Base-by-base conservation (phyloP, 37 sponge, comb jelly and placozoan species). In the Haliclona indistincta region DNA sequence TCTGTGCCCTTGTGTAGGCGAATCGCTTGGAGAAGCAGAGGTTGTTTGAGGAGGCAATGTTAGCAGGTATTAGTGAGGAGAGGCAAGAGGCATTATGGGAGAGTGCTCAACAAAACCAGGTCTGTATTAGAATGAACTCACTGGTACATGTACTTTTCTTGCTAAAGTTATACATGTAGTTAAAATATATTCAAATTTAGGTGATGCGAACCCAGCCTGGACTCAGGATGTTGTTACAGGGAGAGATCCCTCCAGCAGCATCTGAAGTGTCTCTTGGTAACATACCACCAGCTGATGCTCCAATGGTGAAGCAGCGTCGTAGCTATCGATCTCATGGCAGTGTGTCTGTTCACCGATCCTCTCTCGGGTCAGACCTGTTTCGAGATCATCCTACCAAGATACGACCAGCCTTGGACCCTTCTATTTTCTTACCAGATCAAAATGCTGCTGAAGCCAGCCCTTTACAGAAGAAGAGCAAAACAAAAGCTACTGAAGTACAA, bases 51-150 rank as follows among this genome's bases (percentile, higher is more conserved):
- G 64, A 43, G 34, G 60, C 76, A 19, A 64, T 89, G 60, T 23
- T 89, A 71, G 25, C 77, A 41, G 81, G 77, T 19, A 69, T 79
- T 20, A 79, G 81, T 30, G 71, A 52, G 49, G 75, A 73, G 29
- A 39, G 43, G 56, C 78, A 66, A 58, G 90, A 89, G 38, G 85
- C 71, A 1, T 84, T 84, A 23, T 89, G 90, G 90, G 32, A 62
- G 34, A 79, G 67, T 42, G 90, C 90, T 19, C 63, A 79, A 38
- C 63, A 76, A 39, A 55, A 75, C 55, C 70, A 64, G 23, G 84
- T 83, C 19, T 75, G 84, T 71, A 1, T 1, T 29, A 47, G 10
- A 47, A 47, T 47, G 10, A 4, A 4, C 34, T 6, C 73, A 38
- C 73, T 5, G 0, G 4, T 8, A n/a, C 26, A 32, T 61, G 43